A percentile compares a stretch with the other conserved stretches of the same genome.
These are phyloP conservation scores for Bubo bubo DNA, from an alignment of 2,113 vertebrate species.

Conservation along the genomic window DNA sequence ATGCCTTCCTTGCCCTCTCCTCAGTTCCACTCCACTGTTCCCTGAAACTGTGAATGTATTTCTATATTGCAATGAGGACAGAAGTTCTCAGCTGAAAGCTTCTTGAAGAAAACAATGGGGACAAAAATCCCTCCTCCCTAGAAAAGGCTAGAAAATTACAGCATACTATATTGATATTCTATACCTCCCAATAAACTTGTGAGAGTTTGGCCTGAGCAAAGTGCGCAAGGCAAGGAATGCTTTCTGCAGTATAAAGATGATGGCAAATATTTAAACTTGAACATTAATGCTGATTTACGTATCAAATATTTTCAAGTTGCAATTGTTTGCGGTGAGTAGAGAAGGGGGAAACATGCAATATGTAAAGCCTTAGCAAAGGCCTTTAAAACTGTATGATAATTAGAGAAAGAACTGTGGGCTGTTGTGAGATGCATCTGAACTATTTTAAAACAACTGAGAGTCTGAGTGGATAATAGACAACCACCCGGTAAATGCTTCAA, in stretches of 20 bases:
- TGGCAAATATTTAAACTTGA: not conserved
- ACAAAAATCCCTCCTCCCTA: not conserved
- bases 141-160: not conserved
- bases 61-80: not conserved
- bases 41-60: not conserved
- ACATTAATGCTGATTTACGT: not conserved
- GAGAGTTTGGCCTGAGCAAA: not conserved
- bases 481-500: not conserved
- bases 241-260: not conserved
- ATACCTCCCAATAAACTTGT: not conserved
- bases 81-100: not conserved
- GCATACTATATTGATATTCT: not conserved
- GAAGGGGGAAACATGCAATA: not conserved
- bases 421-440: not conserved
- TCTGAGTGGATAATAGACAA: not conserved
- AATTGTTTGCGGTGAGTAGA: not conserved
- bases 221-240: not conserved
- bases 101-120: not conserved
- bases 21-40: not conserved
- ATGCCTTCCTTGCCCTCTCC: not conserved
- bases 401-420: not conserved
- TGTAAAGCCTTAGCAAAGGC: not conserved
- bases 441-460: not conserved
- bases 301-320: not conserved
- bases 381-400: not conserved